Evolutionary conservation across 2,888 invertebrate genomes (phyloP), one percentile per base, ranked within the genome.

Genomic region (Trilocha varians): DNA sequence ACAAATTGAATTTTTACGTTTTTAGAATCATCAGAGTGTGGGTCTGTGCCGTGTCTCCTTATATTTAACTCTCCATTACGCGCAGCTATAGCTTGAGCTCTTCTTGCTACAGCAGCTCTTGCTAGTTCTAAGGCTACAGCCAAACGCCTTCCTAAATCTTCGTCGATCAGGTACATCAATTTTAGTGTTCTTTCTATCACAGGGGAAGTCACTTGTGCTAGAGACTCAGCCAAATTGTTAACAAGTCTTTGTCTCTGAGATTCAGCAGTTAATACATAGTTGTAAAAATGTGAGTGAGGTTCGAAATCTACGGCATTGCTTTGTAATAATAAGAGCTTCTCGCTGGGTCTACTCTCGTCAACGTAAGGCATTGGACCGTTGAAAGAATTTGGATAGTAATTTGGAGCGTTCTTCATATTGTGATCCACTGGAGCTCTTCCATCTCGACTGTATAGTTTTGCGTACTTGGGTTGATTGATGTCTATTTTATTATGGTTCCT

Each of bases 301-400:
- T 61, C 59, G 2, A 76, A 57, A 52, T 76, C 74, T 2, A 63
- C 46, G 6, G 71, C 63, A 35, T 55, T 59, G 13, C 58, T 62
- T 34, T 75, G 62, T 1, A 57, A 52, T 18, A 73, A 39, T 8
- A 48, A 25, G 0, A 66, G 33, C 39, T 52, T 53, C 11, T 63
- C 55, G 5, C 59, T 60, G 0, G 75, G 73, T 5, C 49, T 50
- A 34, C 47, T 60, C 13, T 64, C 61, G 6, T 89, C 83, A 1
- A 89, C 86, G 54, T 89, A 88, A 16, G 88, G 88, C 46, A 89
- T 87, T 0, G 97, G 96, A 0, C 97, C 98, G 51, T 88, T 87
- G 73, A 96, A 98, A 42, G 96, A 95, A 82, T 98, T 98, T 0
- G 98, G 98, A 77, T 89, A 96, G 70, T 98, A 98, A 71, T 97